A percentile compares a stretch with the other conserved stretches of the same genome.
These are phyloP conservation scores for Hetaerina titia DNA, from an alignment of 2,888 invertebrate species.

Conservation along the genomic window DNA sequence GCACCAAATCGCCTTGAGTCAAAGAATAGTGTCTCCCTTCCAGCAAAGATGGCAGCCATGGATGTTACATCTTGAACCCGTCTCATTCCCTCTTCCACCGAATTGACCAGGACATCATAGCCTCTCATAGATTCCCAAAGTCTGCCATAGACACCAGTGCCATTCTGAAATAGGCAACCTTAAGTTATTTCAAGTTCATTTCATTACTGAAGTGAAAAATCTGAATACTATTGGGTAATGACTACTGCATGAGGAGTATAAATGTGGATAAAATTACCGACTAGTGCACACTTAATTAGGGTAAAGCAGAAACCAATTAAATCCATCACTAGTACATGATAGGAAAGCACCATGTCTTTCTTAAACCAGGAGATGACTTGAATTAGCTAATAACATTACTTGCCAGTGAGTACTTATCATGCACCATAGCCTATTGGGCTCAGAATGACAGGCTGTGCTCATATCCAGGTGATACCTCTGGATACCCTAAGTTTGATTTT, in stretches of 20 bases:
- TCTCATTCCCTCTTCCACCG: conserved; percentile 85
- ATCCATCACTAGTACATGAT: too few species aligned
- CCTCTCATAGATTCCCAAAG: conserved; percentile 84
- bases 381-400: too few species aligned
- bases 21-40: conserved; percentile 87
- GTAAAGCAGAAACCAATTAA: too few species aligned
- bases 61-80: conserved; percentile 80
- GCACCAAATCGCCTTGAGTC: conserved; percentile 88
- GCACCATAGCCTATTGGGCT: too few species aligned
- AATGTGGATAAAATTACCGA: conserved; percentile 67
- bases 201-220: background rate
- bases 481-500: too few species aligned
- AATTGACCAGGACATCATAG: conserved; percentile 80
- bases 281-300: conserved; percentile 44
- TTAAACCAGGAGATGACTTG: too few species aligned
- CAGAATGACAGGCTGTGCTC: too few species aligned
- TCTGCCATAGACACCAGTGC: conserved; percentile 86
- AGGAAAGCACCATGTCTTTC: too few species aligned
- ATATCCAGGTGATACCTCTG: too few species aligned
- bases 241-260: too few species aligned
- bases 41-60: conserved; percentile 84
- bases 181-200: background rate
- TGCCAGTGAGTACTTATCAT: too few species aligned
- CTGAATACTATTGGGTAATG: background rate
- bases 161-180: conserved; percentile 79